Evolutionary conservation across 1,140 invertebrate species (phyloP).

Genomic region (Branchinecta lindahli): DNA sequence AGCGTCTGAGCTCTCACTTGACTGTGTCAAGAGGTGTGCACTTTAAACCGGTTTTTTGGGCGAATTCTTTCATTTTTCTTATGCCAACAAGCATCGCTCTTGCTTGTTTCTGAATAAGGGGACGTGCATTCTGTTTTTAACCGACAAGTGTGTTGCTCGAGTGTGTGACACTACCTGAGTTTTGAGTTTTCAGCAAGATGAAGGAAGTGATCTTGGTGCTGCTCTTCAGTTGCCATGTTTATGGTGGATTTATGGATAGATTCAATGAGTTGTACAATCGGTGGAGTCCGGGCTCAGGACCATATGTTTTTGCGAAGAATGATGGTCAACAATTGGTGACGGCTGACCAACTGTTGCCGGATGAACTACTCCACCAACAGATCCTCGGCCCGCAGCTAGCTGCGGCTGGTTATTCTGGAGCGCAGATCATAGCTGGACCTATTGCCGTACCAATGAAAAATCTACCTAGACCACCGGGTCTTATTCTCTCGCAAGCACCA

Average conservation of each 20-base stretch:
- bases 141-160: too few relatives aligned
- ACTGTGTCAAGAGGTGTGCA: too few relatives aligned
- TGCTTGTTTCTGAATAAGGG: too few relatives aligned
- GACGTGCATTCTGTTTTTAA: too few relatives aligned
- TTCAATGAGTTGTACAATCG: not conserved
- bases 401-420: slow-evolving; percentile 20
- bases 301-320: not conserved
- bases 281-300: not conserved
- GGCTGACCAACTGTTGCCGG: slow-evolving; percentile 16
- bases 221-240: not conserved
- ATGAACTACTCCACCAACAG: slow-evolving; percentile 18
- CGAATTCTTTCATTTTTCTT: too few relatives aligned
- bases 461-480: slow-evolving; percentile 16
- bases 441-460: slow-evolving; percentile 18
- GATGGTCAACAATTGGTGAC: not conserved
- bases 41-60: too few relatives aligned
- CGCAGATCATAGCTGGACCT: slow-evolving; percentile 18
- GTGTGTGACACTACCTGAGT: too few relatives aligned
- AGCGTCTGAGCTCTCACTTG: too few relatives aligned
- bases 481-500: not conserved
- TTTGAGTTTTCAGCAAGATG: not conserved
- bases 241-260: not conserved
- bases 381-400: slow-evolving; percentile 20
- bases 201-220: not conserved
- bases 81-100: too few relatives aligned